Conservation (phyloP, 2,113 vertebrate species). For the Physeter macrocephalus region DNA sequence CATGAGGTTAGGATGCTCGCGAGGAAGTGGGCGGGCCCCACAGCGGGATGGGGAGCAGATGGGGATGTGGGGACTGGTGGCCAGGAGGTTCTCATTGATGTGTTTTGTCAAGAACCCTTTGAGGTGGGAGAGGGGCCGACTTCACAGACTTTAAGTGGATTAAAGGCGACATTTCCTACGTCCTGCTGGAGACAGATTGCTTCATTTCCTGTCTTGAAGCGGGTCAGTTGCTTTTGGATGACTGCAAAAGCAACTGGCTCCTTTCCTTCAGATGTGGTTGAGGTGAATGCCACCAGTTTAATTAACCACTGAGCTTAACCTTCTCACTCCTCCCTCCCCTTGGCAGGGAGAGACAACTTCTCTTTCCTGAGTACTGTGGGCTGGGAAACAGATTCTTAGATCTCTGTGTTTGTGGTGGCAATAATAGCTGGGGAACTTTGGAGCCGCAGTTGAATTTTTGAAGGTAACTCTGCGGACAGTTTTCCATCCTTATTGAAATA, state of each 20-base stretch:
- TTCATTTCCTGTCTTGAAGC: constrained; percentile 5
- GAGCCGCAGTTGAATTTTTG: neutral
- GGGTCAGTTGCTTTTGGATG: neutral
- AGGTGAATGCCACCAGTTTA: neutral
- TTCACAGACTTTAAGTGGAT: neutral
- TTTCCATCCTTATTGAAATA: constrained; percentile 4
- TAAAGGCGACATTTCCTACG: neutral
- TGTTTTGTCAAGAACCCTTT: constrained; percentile 10
- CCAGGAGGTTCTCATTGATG: neutral
- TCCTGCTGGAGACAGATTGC: constrained; percentile 14
- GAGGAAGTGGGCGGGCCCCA: neutral
- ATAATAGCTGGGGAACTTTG: neutral
- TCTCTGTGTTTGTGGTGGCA: neutral
- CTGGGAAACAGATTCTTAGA: neutral
- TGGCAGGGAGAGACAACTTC: neutral
- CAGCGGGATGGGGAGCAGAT: neutral
- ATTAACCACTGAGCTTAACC: neutral
- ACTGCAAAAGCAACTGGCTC: neutral
- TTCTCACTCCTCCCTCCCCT: neutral
- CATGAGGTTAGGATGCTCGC: neutral
- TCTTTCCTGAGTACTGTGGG: neutral
- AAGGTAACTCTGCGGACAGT: neutral
- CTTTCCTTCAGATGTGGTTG: neutral
- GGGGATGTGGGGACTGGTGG: neutral
- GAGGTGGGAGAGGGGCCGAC: neutral